Conservation (phyloP, 2,113 vertebrate genomes). For the Monopterus albus region DNA sequence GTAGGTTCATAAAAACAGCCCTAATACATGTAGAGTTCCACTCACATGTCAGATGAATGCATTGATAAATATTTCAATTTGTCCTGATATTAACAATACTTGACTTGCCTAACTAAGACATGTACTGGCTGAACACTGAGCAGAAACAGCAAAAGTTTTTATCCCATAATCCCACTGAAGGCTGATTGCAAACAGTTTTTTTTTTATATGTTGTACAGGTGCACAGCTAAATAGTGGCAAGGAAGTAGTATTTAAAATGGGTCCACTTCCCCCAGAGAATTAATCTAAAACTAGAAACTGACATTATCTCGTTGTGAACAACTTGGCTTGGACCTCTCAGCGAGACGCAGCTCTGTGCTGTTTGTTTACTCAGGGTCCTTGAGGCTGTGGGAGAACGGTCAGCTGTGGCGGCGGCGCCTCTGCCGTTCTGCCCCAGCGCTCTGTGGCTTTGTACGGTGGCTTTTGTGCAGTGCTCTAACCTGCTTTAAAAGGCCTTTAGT, state of each 20-base stretch:
- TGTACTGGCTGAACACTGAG: no score
- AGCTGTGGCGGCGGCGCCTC: conserved; percentile 31
- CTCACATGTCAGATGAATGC: background rate
- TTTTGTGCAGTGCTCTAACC: conserved; percentile 38
- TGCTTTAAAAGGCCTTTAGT: conserved; percentile 57
- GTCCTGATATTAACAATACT: background rate
- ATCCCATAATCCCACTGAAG: no score
- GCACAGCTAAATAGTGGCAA: background rate
- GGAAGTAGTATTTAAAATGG: conserved; percentile 56
- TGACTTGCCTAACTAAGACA: background rate
- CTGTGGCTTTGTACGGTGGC: conserved; percentile 36
- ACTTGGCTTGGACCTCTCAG: conserved; percentile 29
- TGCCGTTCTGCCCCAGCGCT: conserved; percentile 44
- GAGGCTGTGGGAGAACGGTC: conserved; percentile 41
- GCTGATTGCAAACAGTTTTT: background rate
- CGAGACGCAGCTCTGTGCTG: conserved; percentile 22
- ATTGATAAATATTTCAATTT: background rate
- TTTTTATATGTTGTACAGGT: conserved; percentile 6
- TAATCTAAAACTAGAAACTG: conserved; percentile 59
- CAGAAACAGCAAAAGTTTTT: no score
- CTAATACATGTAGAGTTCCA: no score
- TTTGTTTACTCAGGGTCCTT: conserved; percentile 49
- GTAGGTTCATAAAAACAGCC: no score
- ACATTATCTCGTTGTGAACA: conserved; percentile 59
- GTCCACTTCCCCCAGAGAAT: conserved; percentile 20